Evolutionary conservation across 2,888 invertebrate genomes (phyloP), one percentile per base, ranked within the genome.

Genomic region (Polylopha cassiicola): DNA sequence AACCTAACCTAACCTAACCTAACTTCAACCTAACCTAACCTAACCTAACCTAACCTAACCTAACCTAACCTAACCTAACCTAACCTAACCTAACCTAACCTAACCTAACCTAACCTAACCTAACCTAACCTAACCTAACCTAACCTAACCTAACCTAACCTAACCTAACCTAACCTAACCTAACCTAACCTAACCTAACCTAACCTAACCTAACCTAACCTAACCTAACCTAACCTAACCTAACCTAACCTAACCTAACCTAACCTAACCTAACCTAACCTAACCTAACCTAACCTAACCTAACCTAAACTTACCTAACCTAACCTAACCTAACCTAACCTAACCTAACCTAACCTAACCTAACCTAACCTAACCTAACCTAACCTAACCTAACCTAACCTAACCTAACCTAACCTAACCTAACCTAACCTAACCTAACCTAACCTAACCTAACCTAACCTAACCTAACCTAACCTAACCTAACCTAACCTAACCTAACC

Each of bases 11-110:
- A 43, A 43, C 43, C 43, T 43, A 43, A 43, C 43, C 43, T 43
- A 43, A 43, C 43, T 37, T 43, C 37, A 43, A 37, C 43, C 37
- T 37, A 43, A 32, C 43, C 37, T 37, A 43, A 37, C 43, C 11
- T 37, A 43, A 37, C 41, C 43, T 43, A 37, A 37, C 37, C 37
- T 43, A 37, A 37, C 37, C 37, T 43, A 37, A 37, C 37, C 37
- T 43, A 37, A 37, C 32, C 37, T 37, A 37, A 31, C 42, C 37
- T 31, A 36, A 42, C 36, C 41, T 36, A 37, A 36, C 36, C 45
- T 43, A 46, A 48, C 48, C 48, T 45, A 45, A 46, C 44, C 44
- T 44, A 46, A 47, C 47, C 47, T 46, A 46, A 47, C 51, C 46
- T 44, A 43, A 43, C 46, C 38, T 39, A 38, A 44, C 43, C 46